A percentile compares a stretch with the other conserved stretches of the same genome.
Evolutionary conservation across 2,888 invertebrate species (phyloP).

Genomic region (Callinectes sapidus): DNA sequence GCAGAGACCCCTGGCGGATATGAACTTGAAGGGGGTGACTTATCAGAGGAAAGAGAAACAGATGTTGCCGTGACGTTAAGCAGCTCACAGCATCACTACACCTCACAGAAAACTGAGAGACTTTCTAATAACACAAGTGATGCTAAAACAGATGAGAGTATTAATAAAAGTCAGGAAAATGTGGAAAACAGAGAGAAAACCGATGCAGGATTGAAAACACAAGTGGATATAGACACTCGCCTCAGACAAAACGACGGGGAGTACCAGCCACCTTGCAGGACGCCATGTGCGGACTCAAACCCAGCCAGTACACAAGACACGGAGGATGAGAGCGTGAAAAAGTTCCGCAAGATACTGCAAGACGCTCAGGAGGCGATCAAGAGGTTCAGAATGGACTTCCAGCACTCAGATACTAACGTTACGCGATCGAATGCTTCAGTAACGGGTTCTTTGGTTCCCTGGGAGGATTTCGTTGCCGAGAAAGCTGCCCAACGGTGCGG

Average conservation of each 20-base stretch:
- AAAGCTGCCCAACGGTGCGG: not conserved
- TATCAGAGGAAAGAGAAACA: not conserved
- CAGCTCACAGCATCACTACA: not conserved
- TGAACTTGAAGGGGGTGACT: not conserved
- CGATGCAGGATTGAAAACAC: conserved; percentile 11
- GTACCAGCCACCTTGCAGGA: not conserved
- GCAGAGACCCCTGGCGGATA: not conserved
- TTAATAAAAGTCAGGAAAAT: not conserved
- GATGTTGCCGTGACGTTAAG: not conserved
- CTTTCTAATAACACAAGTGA: not conserved
- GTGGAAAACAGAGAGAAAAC: not conserved
- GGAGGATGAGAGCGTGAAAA: conserved; percentile 57
- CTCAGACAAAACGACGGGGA: conserved; percentile 51
- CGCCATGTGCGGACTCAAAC: not conserved
- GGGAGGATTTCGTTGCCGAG: not conserved
- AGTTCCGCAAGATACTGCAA: conserved; percentile 62
- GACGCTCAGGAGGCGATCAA: conserved; percentile 65
- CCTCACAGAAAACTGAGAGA: not conserved
- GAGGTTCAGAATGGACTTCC: conserved; percentile 69
- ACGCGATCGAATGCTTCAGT: not conserved
- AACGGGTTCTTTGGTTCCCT: not conserved
- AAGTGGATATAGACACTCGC: not conserved
- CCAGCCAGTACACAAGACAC: not conserved
- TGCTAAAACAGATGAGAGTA: not conserved
- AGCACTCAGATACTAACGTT: not conserved